Evolutionary conservation across 1,140 invertebrate species (phyloP).

Genomic region (Saccostrea echinata): DNA sequence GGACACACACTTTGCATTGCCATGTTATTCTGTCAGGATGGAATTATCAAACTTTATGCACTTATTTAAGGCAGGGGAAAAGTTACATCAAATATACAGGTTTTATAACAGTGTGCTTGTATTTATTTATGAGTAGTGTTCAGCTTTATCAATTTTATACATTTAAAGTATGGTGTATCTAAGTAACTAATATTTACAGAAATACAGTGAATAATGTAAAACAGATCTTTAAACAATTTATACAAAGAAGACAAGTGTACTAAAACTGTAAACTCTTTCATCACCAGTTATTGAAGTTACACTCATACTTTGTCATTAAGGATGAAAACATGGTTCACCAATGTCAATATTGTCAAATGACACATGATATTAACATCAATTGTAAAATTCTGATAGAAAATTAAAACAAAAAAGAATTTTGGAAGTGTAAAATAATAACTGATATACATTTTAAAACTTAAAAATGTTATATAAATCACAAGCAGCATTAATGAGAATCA

Average conservation of each 20-base stretch:
- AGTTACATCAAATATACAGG: background rate
- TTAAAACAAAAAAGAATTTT: too few relatives aligned
- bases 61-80: background rate
- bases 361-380: too few relatives aligned
- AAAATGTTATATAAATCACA: too few relatives aligned
- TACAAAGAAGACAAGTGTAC: constrained; percentile 1
- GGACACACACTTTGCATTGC: background rate
- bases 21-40: background rate
- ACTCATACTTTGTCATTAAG: background rate
- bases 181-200: background rate
- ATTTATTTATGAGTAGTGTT: constrained; percentile 12
- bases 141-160: background rate
- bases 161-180: background rate
- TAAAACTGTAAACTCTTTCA: background rate
- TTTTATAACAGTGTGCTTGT: constrained; percentile 16
- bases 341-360: constrained; percentile 6
- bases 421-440: too few relatives aligned
- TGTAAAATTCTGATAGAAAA: too few relatives aligned
- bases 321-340: background rate
- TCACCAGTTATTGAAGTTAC: background rate
- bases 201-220: background rate
- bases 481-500: too few relatives aligned
- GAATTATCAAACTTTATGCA: background rate
- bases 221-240: constrained; percentile 8
- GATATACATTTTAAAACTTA: too few relatives aligned